A percentile compares a stretch with the other conserved stretches of the same genome.
Conservation (phyloP, 2,113 vertebrate species). For the Gymnorhina tibicen region DNA sequence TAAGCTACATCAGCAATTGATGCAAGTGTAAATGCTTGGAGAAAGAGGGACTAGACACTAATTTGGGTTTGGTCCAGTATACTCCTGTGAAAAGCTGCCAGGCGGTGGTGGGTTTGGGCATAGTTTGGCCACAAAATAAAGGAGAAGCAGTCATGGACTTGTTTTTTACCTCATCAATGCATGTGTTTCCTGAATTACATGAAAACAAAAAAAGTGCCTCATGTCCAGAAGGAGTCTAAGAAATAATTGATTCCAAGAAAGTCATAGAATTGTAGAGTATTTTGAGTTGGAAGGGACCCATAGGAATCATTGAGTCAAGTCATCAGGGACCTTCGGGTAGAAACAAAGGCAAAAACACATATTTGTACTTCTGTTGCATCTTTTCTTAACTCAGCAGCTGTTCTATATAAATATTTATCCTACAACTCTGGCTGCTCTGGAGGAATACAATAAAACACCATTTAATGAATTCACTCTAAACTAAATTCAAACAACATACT, state of each 20-base stretch:
- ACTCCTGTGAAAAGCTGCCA: neutral
- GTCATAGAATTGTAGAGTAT: neutral
- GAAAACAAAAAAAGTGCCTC: neutral
- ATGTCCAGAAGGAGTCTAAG: neutral
- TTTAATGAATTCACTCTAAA: neutral
- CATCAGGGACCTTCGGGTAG: neutral
- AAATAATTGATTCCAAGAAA: neutral
- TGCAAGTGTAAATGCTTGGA: neutral
- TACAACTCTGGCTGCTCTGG: neutral
- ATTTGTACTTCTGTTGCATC: neutral
- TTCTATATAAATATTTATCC: neutral
- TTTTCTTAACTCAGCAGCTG: neutral
- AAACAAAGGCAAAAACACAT: neutral
- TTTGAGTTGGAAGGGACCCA: neutral
- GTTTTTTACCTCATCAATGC: neutral
- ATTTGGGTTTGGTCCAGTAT: neutral
- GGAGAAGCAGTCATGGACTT: neutral
- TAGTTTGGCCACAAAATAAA: neutral
- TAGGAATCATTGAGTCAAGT: neutral
- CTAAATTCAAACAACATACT: neutral
- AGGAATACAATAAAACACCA: neutral
- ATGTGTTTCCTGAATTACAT: neutral
- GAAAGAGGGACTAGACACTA: neutral
- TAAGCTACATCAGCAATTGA: neutral
- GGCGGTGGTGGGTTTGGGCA: neutral